A percentile compares a stretch with the other conserved stretches of the same genome.
phyloP scores from a whole-genome alignment of 2,113 vertebrate species.

The Pseudonaja textilis region DNA sequence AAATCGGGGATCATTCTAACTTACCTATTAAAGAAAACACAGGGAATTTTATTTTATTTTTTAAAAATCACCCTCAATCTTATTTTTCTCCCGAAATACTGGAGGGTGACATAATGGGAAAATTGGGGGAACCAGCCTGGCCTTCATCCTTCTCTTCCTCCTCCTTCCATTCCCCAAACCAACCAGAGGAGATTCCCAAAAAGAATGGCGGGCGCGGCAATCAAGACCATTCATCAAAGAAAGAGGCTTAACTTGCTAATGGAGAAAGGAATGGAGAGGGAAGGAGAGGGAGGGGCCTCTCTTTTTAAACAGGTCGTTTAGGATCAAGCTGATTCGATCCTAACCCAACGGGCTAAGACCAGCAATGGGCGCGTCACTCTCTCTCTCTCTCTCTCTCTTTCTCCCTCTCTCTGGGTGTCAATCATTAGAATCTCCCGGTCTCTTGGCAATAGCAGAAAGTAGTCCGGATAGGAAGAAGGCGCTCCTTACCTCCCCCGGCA shows the following conservation, averaged over 20 bases:
- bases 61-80: background rate
- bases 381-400: background rate
- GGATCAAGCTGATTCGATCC: slow-evolving; percentile 30
- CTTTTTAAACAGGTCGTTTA: slow-evolving; percentile 31
- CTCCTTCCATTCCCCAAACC: background rate
- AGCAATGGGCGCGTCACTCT: background rate
- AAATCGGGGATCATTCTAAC: background rate
- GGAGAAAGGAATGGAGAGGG: slow-evolving; percentile 22
- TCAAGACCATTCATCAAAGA: background rate
- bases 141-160: too few species aligned
- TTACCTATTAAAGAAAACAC: background rate
- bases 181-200: background rate
- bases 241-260: slow-evolving; percentile 26
- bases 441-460: slow-evolving; percentile 22
- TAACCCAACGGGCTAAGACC: slow-evolving; percentile 11
- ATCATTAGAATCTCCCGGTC: background rate
- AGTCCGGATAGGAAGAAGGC: slow-evolving; percentile 6
- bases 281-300: background rate
- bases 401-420: background rate
- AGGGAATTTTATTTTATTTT: background rate
- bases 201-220: background rate
- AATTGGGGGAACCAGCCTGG: too few species aligned
- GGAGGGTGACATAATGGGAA: too few species aligned
- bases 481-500: slow-evolving; percentile 55
- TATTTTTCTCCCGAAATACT: background rate